Evolutionary conservation across 1,140 invertebrate genomes (phyloP).

Genomic region (Diploscapter pachys): DNA sequence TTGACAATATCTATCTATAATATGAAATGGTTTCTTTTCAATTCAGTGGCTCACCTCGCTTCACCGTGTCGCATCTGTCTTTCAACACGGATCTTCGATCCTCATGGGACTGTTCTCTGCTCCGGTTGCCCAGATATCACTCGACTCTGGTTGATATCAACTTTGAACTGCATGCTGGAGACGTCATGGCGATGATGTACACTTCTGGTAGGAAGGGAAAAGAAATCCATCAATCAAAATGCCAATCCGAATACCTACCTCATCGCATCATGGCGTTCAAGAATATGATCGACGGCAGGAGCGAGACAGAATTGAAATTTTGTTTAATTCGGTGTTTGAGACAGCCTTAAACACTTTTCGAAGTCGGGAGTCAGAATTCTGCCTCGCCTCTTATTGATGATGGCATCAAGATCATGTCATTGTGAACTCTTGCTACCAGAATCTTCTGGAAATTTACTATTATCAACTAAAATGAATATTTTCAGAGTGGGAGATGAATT

Average conservation of each 20-base stretch:
- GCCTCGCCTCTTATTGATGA: no score
- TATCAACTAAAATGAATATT: not conserved
- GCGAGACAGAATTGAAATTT: no score
- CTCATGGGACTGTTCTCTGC: conserved; percentile 1
- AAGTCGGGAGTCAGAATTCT: no score
- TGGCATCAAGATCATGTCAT: no score
- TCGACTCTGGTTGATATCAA: conserved; percentile 70
- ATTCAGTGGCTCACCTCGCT: not conserved
- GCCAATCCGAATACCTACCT: no score
- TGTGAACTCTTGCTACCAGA: no score
- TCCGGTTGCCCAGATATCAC: not conserved
- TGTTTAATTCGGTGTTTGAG: no score
- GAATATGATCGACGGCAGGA: no score
- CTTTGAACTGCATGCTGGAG: conserved; percentile 80
- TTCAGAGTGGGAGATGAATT: conserved; percentile 72
- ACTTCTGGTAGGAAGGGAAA: conserved; percentile 63
- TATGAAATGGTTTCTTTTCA: not conserved
- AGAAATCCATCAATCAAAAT: no score
- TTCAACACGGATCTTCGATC: conserved; percentile 26
- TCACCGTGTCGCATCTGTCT: conserved; percentile 9
- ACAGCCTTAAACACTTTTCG: no score
- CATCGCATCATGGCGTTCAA: no score
- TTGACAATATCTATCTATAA: not conserved
- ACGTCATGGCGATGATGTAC: conserved; percentile 81
- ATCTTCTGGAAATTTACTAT: no score